These are phyloP conservation scores for Heterochromis multidens DNA, from an alignment of 2,113 vertebrate genomes.

Conservation along the genomic window DNA sequence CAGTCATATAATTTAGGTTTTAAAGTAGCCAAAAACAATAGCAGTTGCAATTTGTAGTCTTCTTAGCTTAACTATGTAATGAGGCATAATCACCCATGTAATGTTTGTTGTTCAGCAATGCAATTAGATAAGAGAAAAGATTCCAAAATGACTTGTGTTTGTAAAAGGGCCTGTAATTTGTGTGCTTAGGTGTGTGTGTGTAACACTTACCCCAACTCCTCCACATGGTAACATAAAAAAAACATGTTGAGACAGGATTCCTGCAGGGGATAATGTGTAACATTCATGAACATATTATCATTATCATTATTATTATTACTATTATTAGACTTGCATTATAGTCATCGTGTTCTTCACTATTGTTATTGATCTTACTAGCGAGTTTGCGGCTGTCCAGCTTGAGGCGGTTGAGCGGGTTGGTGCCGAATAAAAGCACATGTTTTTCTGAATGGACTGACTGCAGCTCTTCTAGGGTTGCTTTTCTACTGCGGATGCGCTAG, in stretches of 20 bases:
- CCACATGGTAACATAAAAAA: conserved; percentile 92
- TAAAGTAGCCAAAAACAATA: conserved; percentile 51
- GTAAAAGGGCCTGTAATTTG: neutral
- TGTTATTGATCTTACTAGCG: conserved; percentile 72
- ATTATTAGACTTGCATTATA: neutral
- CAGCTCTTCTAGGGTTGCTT: conserved; percentile 87
- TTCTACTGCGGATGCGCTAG: conserved; percentile 84
- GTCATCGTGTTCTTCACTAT: neutral
- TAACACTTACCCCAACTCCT: conserved; percentile 87
- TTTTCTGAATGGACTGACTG: conserved; percentile 84
- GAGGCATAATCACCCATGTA: conserved; percentile 49
- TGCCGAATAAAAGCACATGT: conserved; percentile 85
- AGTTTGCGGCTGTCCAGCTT: conserved; percentile 87
- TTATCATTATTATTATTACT: neutral
- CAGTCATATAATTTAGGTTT: conserved; percentile 36
- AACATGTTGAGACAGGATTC: conserved; percentile 83
- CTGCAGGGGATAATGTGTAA: conserved; percentile 61
- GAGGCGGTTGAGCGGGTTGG: conserved; percentile 84
- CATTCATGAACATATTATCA: neutral
- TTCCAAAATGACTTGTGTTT: conserved; percentile 39
- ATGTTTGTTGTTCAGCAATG: conserved; percentile 50
- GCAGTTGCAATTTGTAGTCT: conserved; percentile 40
- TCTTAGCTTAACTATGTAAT: conserved; percentile 59
- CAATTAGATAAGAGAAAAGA: conserved; percentile 56
- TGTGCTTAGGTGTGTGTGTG: neutral